Base-by-base conservation (phyloP, 1,140 invertebrate species). In the Mizuhopecten yessoensis region DNA sequence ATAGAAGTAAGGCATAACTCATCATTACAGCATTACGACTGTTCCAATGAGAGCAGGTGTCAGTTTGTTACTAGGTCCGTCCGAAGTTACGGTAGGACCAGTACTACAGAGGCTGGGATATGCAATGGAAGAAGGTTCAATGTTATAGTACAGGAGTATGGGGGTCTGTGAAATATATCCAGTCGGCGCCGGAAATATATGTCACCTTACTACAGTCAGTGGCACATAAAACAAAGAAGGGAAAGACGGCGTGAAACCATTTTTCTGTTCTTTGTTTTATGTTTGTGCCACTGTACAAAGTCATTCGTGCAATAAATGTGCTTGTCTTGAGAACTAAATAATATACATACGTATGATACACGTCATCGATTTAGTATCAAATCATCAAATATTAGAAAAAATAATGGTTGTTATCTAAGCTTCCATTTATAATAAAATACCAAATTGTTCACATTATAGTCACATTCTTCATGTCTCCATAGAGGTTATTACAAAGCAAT, bases 261-360 rank as follows among this genome's bases (percentile, higher is more conserved):
- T 75, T 75, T 75, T 75, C 57, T 75, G 57, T 75, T 75, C 57
- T 75, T 75, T 75, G 57, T 75, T 75, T 75, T 75, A 75, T 75
- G 57, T 75, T 75, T 29, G 23, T 75, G 57, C 57, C 29, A 75
- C 57, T 75, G 57, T n/a, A 7, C 57, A 75, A 75, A 75, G 29
- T 75, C 57, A 75, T n/a, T 75, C 29, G 15, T 17, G 57, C 57
- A 75, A 75, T 75, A 75, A 75, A 75, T 75, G 57, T 75, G n/a
- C 57, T 0, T 75, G 57, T 9, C 57, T 75, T 5, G 57, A 75
- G 23, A 29, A 5, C 5, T 75, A 17, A 75, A n/a, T 75, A 75
- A n/a, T 29, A 17, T 5, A 5, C n/a, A 75, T 3, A n/a, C 7
- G 9, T n/a, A 17, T 23, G 57, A 75, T n/a, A 75, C n/a, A 75